Evolutionary conservation across 2,797 vertebrate species (phyloP).

Genomic region (Rallus crepitans): DNA sequence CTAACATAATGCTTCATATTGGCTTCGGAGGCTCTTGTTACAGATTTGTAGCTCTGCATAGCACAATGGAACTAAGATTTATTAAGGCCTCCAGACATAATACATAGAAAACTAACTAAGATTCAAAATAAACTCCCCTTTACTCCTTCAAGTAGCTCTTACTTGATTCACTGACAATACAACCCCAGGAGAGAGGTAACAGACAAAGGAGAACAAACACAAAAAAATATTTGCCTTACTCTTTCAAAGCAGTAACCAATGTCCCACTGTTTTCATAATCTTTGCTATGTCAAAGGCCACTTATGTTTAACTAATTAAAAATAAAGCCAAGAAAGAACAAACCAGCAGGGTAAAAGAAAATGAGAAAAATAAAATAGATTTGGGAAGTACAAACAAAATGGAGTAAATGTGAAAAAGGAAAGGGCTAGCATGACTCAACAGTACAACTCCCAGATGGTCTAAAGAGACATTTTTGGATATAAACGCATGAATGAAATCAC

Average conservation of each 20-base stretch:
- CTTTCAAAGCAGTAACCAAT: constrained; percentile 44
- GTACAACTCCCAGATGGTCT: constrained; percentile 24
- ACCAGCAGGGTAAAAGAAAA: constrained; percentile 54
- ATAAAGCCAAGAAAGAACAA: constrained; percentile 62
- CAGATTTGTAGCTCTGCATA: not conserved
- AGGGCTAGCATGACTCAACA: constrained; percentile 57
- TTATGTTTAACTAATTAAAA: constrained; percentile 71
- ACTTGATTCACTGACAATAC: constrained; percentile 24
- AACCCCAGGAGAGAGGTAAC: constrained; percentile 35
- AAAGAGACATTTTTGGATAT: constrained; percentile 32
- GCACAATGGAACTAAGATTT: not conserved
- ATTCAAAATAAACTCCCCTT: not conserved
- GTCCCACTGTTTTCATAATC: constrained; percentile 63
- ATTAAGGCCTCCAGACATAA: not conserved
- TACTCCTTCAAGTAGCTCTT: not conserved
- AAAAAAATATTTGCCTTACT: constrained; percentile 60
- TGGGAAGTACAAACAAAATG: constrained; percentile 53
- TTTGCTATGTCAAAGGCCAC: constrained; percentile 64
- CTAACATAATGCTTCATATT: not conserved
- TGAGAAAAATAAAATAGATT: constrained; percentile 53
- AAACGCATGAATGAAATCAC: constrained; percentile 44
- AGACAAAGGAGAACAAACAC: constrained; percentile 38
- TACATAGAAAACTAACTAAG: not conserved
- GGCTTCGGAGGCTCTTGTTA: not conserved
- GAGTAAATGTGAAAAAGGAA: constrained; percentile 45